Evolutionary conservation across 2,113 vertebrate genomes (phyloP).

Genomic region (Oxyruncus cristatus): DNA sequence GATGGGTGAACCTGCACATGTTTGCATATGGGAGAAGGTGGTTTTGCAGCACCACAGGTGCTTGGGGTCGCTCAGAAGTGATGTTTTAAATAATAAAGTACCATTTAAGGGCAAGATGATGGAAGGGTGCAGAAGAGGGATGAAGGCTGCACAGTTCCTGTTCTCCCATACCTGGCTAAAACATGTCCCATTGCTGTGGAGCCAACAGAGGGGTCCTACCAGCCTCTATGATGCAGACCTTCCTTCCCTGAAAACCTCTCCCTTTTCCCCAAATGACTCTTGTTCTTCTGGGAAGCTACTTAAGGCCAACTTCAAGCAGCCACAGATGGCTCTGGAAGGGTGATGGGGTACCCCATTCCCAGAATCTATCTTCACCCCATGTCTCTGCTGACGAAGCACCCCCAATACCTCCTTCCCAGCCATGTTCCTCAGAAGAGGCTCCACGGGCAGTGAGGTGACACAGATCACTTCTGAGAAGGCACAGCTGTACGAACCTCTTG

Average conservation of each 20-base stretch:
- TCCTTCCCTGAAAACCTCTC: neutral
- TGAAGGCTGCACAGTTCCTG: neutral
- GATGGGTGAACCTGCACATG: fast-evolving
- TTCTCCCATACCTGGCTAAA: neutral
- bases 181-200: neutral
- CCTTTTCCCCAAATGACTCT: neutral
- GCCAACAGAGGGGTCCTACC: neutral
- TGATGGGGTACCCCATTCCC: neutral
- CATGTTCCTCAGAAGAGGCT: neutral
- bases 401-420: neutral
- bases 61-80: neutral
- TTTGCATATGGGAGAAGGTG: neutral
- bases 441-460: neutral
- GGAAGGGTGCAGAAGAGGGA: neutral
- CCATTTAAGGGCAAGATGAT: neutral
- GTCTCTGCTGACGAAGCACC: neutral
- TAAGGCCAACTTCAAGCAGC: neutral
- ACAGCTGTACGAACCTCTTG: neutral
- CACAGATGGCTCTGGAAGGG: neutral
- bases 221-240: neutral
- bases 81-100: neutral
- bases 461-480: neutral
- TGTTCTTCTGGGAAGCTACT: neutral
- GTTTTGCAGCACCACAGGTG: neutral
- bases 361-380: neutral